Evolutionary conservation across 2,797 vertebrate species (phyloP), one percentile per base, ranked within the genome.

Genomic region (Hipposideros larvatus): DNA sequence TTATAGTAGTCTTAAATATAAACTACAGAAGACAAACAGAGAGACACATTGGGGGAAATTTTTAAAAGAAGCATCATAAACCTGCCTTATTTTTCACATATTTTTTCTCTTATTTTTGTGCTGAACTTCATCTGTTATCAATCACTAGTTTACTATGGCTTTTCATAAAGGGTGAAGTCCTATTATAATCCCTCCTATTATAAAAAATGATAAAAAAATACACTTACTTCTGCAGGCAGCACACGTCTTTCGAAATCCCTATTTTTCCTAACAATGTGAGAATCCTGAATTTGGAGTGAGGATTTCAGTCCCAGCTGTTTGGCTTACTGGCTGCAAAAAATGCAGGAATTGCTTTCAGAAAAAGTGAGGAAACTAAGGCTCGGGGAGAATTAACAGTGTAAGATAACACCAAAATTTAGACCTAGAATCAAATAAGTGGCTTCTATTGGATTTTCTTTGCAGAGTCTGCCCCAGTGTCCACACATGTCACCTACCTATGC

Each of bases 101-200:
- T 68, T 80, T 51, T 88, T 91, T 13, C 31, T 82, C 28, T 78
- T 61, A 66, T 6, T 68, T 11, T 91, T 83, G 46, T 83, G 22
- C 53, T 53, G 24, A 80, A 51, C 31, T 77, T 59, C 59, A 41
- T 28, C 13, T 83, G 43, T 43, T 87, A 78, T 68, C 26, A 79
- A 55, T 55, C 22, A 43, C 37, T 77, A 41, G 10, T 78, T 73
- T 82, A 55, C 53, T 18, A 21, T 87, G 79, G 53, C 57, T 63
- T 83, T 87, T 79, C 65, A 43, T 31, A 51, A 43, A 43, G n/a
- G 43, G 57, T 10, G 21, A 70, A 91, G 78, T 90, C 34, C 57
- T 95, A 68, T 90, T 53, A 57, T 34, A 91, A 48, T n/a, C 14
- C 19, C 31, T 87, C 19, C 34, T 87, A 16, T 86, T 96, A 43